phyloP scores from a whole-genome alignment of 2,888 invertebrate species.

The Trachelus stipa region DNA sequence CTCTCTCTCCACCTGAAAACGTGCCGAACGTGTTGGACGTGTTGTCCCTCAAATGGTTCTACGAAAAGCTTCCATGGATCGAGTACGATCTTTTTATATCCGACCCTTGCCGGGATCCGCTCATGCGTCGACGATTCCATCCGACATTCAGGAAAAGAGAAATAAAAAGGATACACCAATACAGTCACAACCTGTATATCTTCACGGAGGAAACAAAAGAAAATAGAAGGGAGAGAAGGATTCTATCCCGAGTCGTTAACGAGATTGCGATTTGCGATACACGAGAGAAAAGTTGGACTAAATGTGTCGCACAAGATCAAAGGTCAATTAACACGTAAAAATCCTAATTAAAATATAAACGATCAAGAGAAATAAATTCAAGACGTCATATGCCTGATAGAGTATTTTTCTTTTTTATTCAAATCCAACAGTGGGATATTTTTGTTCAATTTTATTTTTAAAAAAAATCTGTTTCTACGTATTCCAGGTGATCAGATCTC shows the following conservation, averaged over 20 bases:
- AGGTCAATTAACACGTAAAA: neutral
- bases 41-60: neutral
- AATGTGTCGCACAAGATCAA: neutral
- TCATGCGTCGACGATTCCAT: neutral
- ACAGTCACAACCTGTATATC: neutral
- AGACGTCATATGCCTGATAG: neutral
- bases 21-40: neutral
- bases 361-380: neutral
- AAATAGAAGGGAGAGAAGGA: neutral
- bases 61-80: neutral
- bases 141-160: neutral
- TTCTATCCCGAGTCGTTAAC: neutral
- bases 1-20: neutral
- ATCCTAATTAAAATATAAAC: neutral
- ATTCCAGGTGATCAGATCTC: too few relatives aligned
- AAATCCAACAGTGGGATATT: neutral
- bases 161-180: neutral
- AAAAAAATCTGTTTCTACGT: neutral
- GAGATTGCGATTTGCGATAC: neutral
- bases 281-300: neutral
- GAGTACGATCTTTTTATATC: neutral
- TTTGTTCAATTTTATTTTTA: neutral
- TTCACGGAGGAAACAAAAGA: neutral
- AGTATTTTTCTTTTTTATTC: neutral
- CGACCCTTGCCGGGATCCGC: neutral